Evolutionary conservation across 2,113 vertebrate species (phyloP), one percentile per base, ranked within the genome.

Genomic region (Chascanopsetta lugubris): DNA sequence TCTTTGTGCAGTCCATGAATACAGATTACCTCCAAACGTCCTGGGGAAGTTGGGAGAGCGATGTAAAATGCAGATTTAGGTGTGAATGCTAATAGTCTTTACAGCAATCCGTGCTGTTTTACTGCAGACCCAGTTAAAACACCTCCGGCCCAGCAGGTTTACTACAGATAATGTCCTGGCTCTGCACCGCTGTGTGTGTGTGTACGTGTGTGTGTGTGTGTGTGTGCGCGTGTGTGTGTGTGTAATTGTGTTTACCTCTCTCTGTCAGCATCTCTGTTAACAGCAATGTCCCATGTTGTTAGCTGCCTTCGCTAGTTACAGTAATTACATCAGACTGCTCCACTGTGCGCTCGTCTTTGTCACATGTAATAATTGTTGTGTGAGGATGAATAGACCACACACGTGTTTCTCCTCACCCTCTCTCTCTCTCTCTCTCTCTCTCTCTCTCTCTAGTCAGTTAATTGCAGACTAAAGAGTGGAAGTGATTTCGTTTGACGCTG

Each of bases 1-100:
- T n/a, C n/a, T n/a, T n/a, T n/a, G n/a, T n/a, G n/a, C n/a, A n/a
- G 34, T 67, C 69, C 61, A 69, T 60, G 63, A 69, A 57, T 69
- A 67, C 62, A 61, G 38, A 40, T 42, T 40, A 7, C n/a, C 38
- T n/a, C 17, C 8, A 2, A 42, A 17, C 48, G 18, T 48, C 54
- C 38, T 21, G 26, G 47, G 66, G 72, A n/a, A 38, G 17, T n/a
- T n/a, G 11, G 15, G 21, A n/a, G n/a, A n/a, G n/a, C n/a, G 51
- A 17, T 42, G 12, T 42, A 27, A 54, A 30, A 20, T 74, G 63
- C 45, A 66, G 36, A 32, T 49, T 55, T 5, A 2, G 24, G 15
- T 59, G 11, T 24, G 49, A 60, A 12, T 42, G 50, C 24, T 47
- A 67, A 77, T 48, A 22, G 8, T 67, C 30, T 29, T 43, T 30